Percentiles rank a stretch among this genome's conserved stretches.
These are phyloP conservation scores for Cryptosula pallasiana DNA, from an alignment of 2,888 invertebrate species.

Conservation along the genomic window DNA sequence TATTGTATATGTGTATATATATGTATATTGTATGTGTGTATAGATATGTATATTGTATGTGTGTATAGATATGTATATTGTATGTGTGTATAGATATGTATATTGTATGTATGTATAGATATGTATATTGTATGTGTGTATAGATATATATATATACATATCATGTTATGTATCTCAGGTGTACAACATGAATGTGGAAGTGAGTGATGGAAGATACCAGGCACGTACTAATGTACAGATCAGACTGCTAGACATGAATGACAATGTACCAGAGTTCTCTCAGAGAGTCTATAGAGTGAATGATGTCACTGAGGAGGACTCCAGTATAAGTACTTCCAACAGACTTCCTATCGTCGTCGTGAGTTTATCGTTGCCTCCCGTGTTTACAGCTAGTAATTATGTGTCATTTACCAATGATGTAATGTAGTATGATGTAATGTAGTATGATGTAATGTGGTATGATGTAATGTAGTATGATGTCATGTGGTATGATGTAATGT, in stretches of 20 bases:
- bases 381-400: too few species aligned
- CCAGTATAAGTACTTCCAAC: constrained; percentile 28
- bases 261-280: constrained; percentile 34
- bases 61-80: not conserved
- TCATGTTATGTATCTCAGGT: not conserved
- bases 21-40: not conserved
- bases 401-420: too few species aligned
- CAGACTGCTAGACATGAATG: constrained; percentile 34
- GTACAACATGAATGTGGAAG: constrained; percentile 30
- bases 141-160: not conserved
- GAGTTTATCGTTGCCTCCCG: too few species aligned
- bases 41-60: not conserved
- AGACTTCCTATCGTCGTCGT: constrained; percentile 5
- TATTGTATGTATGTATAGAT: not conserved
- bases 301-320: constrained; percentile 35
- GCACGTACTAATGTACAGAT: constrained; percentile 33
- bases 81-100: not conserved
- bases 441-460: too few species aligned
- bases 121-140: not conserved
- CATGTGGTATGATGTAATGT: too few species aligned
- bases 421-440: too few species aligned
- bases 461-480: too few species aligned
- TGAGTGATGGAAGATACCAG: constrained; percentile 29
- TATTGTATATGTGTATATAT: not conserved
- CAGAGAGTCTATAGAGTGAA: constrained; percentile 31